Conservation (phyloP, 2,113 vertebrate species). For the Melozone crissalis region DNA sequence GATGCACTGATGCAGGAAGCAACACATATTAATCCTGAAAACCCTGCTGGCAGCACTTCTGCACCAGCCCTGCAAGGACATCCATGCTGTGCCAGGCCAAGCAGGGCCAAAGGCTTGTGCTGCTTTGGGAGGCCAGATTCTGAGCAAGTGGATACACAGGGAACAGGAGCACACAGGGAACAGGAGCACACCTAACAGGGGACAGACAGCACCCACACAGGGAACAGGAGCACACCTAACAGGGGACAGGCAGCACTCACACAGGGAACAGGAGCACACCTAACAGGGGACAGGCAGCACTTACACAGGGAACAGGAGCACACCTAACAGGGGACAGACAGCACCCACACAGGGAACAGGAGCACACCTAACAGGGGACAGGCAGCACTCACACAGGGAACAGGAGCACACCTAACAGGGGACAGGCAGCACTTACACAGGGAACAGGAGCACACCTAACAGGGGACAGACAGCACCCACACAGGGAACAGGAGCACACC, state of each 20-base stretch:
- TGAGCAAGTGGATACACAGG: background rate
- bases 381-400: too few species aligned
- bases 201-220: background rate
- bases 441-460: too few species aligned
- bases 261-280: too few species aligned
- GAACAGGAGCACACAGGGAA: too few species aligned
- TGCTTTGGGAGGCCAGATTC: background rate
- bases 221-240: background rate
- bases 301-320: too few species aligned
- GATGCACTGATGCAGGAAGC: background rate
- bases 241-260: background rate
- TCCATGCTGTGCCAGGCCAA: background rate
- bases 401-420: too few species aligned
- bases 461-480: too few species aligned
- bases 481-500: too few species aligned
- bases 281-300: background rate
- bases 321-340: background rate
- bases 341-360: too few species aligned
- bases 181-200: background rate
- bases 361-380: background rate
- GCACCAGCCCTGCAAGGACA: background rate
- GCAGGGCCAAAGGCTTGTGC: background rate
- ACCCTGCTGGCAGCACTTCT: background rate
- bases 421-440: too few species aligned
- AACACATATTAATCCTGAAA: rapidly evolving